Evolutionary conservation across 2,113 vertebrate genomes (phyloP).

Genomic region (Circaetus gallicus): DNA sequence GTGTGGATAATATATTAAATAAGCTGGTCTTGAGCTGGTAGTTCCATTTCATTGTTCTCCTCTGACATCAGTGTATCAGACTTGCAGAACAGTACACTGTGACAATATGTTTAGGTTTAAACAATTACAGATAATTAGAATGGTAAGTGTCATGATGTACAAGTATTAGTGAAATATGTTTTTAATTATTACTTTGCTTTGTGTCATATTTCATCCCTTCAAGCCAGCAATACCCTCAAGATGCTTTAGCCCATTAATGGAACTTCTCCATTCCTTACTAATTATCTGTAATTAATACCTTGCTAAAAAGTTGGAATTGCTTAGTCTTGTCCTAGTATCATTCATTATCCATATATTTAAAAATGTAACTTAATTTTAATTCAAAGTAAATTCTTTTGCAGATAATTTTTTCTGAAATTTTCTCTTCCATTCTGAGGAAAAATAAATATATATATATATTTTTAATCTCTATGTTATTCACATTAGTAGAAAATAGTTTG

Average conservation of each 20-base stretch:
- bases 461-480: neutral
- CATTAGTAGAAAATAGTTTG: neutral
- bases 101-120: slow-evolving; percentile 42
- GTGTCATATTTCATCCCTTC: slow-evolving; percentile 28
- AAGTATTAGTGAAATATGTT: slow-evolving; percentile 48
- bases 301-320: slow-evolving; percentile 1
- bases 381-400: neutral
- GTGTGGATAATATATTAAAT: neutral
- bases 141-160: slow-evolving; percentile 44
- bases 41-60: slow-evolving; percentile 1
- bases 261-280: slow-evolving; percentile 4
- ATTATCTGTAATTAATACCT: slow-evolving; percentile 38
- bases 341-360: neutral
- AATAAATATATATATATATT: neutral
- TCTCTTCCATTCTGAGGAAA: neutral
- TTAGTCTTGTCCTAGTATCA: neutral
- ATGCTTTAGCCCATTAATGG: neutral
- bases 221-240: slow-evolving; percentile 10
- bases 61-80: neutral
- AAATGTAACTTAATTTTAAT: neutral
- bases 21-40: neutral
- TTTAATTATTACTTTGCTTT: slow-evolving; percentile 48
- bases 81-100: neutral
- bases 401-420: neutral
- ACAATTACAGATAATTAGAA: slow-evolving; percentile 41